phyloP scores from a whole-genome alignment of 2,113 vertebrate species.

The Astatoreochromis straeleni region DNA sequence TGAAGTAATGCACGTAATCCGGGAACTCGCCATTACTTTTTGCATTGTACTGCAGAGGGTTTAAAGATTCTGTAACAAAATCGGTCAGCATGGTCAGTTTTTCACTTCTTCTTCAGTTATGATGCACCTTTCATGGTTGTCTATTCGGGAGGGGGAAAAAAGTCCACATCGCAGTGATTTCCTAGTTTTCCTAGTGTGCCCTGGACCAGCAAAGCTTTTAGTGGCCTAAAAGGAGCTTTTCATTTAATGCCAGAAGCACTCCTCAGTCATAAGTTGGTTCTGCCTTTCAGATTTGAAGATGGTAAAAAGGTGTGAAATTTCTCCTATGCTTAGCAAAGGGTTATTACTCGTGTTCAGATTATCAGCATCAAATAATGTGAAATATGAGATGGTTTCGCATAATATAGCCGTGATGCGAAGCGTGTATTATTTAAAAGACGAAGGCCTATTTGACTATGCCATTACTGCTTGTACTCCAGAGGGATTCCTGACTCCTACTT shows the following conservation, averaged over 20 bases:
- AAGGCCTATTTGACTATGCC: slow-evolving; percentile 33
- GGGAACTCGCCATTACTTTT: not conserved
- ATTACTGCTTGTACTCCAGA: slow-evolving; percentile 42
- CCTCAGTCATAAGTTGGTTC: slow-evolving; percentile 3
- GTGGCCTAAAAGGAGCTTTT: slow-evolving; percentile 17
- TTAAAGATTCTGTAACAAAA: not conserved
- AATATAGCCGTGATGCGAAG: not conserved
- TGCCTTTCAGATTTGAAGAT: not conserved
- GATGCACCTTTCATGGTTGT: not conserved
- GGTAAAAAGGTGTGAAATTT: not conserved
- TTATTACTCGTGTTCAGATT: not conserved
- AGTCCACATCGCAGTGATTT: not conserved
- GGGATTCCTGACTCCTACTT: slow-evolving; percentile 37
- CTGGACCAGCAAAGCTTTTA: slow-evolving; percentile 26
- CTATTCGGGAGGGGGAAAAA: not conserved
- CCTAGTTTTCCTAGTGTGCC: not conserved
- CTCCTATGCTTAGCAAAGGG: not conserved
- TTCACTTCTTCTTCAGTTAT: not conserved
- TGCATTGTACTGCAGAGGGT: not conserved
- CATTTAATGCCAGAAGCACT: slow-evolving; percentile 18
- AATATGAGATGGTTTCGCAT: not conserved
- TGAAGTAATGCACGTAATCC: not conserved
- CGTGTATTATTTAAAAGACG: slow-evolving; percentile 51
- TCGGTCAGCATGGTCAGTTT: not conserved
- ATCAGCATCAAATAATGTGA: not conserved